These are phyloP conservation scores for Podarcis siculus DNA, from an alignment of 2,797 vertebrate species.

Conservation along the genomic window DNA sequence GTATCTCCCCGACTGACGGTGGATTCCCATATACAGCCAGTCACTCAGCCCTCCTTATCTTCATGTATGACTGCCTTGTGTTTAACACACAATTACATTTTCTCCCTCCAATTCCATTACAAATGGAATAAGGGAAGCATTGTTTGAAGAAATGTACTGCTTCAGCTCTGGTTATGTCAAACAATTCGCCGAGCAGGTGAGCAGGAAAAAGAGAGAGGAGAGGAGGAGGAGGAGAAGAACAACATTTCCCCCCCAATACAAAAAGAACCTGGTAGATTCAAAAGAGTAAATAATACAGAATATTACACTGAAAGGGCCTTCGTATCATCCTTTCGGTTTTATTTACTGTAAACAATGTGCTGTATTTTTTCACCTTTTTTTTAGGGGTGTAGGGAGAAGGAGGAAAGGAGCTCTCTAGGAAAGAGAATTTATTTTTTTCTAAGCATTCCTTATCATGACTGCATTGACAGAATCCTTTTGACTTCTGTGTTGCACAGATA, in stretches of 20 bases:
- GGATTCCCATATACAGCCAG: slow-evolving; percentile 61
- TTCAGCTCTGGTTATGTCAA: slow-evolving; percentile 78
- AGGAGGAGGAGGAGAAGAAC: too few relatives aligned
- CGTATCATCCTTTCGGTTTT: slow-evolving; percentile 44
- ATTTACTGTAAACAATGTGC: slow-evolving; percentile 57
- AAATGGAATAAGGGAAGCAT: slow-evolving; percentile 77
- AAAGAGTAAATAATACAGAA: slow-evolving; percentile 66
- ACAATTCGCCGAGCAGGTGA: slow-evolving; percentile 76
- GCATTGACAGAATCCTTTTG: too few relatives aligned
- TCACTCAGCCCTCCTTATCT: slow-evolving; percentile 66
- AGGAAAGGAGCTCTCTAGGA: too few relatives aligned
- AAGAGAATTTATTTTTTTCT: too few relatives aligned
- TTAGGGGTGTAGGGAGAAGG: too few relatives aligned
- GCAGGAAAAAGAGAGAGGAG: slow-evolving; percentile 33
- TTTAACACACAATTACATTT: slow-evolving; percentile 74
- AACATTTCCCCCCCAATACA: too few relatives aligned
- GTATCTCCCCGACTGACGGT: slow-evolving; percentile 47
- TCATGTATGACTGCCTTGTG: slow-evolving; percentile 72
- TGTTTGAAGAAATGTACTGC: slow-evolving; percentile 82
- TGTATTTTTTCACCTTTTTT: too few relatives aligned
- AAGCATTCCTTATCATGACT: too few relatives aligned
- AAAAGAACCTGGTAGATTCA: slow-evolving; percentile 46
- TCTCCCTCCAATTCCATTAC: slow-evolving; percentile 70
- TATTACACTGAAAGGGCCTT: slow-evolving; percentile 32
- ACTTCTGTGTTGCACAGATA: too few relatives aligned